Evolutionary conservation across 2,113 vertebrate species (phyloP).

Genomic region (Malurus melanocephalus): DNA sequence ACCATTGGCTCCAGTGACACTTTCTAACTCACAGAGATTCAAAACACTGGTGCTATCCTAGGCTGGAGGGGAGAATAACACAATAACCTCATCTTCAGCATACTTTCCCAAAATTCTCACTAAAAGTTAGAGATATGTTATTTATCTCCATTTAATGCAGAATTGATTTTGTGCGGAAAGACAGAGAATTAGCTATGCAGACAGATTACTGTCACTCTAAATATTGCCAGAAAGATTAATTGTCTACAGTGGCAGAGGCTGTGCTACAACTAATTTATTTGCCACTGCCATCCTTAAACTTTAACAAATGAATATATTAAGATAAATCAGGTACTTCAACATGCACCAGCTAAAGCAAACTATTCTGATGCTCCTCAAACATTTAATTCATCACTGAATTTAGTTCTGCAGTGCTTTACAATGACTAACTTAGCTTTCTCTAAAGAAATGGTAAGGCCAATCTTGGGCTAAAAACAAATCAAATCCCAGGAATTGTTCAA

Average conservation of each 20-base stretch:
- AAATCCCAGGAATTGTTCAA: background rate
- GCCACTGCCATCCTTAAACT: background rate
- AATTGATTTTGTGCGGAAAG: conserved; percentile 14
- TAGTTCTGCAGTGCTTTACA: background rate
- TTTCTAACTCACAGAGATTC: background rate
- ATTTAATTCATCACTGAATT: background rate
- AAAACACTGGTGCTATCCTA: background rate
- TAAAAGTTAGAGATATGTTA: background rate
- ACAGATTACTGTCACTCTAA: background rate
- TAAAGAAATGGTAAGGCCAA: background rate
- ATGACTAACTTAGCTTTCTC: background rate
- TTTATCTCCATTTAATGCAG: background rate
- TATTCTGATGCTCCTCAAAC: background rate
- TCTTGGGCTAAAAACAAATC: background rate
- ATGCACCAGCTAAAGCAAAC: background rate
- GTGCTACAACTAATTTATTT: background rate
- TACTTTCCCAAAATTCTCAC: background rate
- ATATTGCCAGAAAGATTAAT: conserved; percentile 1
- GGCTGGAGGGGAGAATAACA: background rate
- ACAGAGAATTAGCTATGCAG: background rate
- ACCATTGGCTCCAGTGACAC: background rate
- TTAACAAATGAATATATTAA: background rate
- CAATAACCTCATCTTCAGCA: background rate
- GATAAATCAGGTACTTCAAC: background rate
- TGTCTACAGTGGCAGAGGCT: background rate